Conservation (phyloP, 2,888 invertebrate genomes). For the Galerucella calmariensis region DNA sequence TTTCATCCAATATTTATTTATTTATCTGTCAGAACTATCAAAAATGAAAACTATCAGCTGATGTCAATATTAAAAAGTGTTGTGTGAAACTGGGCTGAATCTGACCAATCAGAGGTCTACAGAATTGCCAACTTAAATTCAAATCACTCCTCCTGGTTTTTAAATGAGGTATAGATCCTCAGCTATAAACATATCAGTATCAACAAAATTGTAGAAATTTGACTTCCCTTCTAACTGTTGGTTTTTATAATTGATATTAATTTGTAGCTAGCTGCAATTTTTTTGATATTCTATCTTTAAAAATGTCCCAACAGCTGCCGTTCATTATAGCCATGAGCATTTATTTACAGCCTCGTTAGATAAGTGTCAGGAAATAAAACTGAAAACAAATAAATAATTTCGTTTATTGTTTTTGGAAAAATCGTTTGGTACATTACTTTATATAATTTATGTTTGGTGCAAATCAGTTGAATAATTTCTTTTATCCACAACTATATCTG, state of each 20-base stretch:
- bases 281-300: conserved; percentile 26
- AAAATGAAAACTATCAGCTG: too few relatives aligned
- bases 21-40: too few relatives aligned
- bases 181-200: not conserved
- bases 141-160: too few relatives aligned
- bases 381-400: conserved; percentile 32
- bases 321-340: conserved; percentile 25
- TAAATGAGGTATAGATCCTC: too few relatives aligned
- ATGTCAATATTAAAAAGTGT: too few relatives aligned
- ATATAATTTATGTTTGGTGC: not conserved
- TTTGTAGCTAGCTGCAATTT: conserved; percentile 18
- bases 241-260: conserved; percentile 16
- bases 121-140: too few relatives aligned
- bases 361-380: conserved; percentile 30
- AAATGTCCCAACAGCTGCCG: conserved; percentile 27
- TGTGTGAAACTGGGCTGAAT: too few relatives aligned
- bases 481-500: too few relatives aligned
- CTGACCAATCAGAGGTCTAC: too few relatives aligned
- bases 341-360: conserved; percentile 26
- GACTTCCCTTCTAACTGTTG: conserved; percentile 9
- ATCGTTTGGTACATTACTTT: conserved; percentile 13
- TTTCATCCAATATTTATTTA: too few relatives aligned
- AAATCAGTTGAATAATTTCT: too few relatives aligned
- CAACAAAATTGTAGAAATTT: not conserved
- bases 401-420: conserved; percentile 16